Evolutionary conservation across 2,888 invertebrate genomes (phyloP), one percentile per base, ranked within the genome.

Genomic region (Alitta virens): DNA sequence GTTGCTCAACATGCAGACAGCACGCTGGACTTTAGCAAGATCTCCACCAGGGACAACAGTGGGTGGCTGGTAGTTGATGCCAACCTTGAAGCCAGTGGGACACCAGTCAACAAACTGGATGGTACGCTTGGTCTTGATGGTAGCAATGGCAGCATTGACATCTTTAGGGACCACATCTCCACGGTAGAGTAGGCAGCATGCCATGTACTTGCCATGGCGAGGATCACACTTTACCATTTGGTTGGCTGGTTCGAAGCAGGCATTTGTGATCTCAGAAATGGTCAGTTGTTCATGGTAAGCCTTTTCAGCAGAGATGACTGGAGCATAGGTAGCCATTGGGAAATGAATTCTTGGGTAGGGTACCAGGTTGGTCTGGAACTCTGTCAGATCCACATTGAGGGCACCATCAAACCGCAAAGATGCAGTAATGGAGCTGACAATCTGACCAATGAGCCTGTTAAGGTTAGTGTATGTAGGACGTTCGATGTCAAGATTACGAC

Each of bases 111-210:
- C 66, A 55, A 64, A 65, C 50, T 65, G 63, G 40, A 65, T 56
- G 43, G 60, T 51, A 75, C 78, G 21, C 67, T 77, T 77, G 60
- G 76, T 76, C 68, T 77, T 77, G 69, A 77, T 77, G 63, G 74
- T 72, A 38, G 77, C 77, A 61, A 77, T 77, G 67, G 89, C 86
- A 0, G 92, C 91, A 40, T 69, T 66, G 21, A 74, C 74, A 46
- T 74, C 94, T 85, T 94, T 94, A 66, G 95, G 94, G 5, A 95
- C 94, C 65, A 94, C 94, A 83, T 94, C 94, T 65, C 94, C 94
- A 77, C 94, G 77, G 86, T 94, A 95, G 61, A 80, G 65, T 74
- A 81, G 77, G 72, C 74, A 85, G 73, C 75, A 83, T 18, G 84
- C 84, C 84, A 83, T 84, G 71, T 84, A 84, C 69, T 85, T 84